Base-by-base conservation (phyloP, 2,797 vertebrate species). In the Myoxocephalus aenaeus region DNA sequence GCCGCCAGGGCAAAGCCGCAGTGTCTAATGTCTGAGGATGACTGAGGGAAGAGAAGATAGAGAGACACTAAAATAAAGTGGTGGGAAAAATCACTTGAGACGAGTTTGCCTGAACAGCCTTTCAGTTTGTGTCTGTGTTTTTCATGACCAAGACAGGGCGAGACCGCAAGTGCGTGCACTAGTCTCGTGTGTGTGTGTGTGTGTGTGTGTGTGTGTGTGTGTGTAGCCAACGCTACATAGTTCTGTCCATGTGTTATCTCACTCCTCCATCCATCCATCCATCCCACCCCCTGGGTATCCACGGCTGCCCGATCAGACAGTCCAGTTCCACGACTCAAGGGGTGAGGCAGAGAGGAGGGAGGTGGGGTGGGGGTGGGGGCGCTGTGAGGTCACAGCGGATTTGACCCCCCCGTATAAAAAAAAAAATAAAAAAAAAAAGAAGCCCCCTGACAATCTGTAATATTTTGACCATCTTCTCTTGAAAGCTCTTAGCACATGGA, bases 401-500 rank as follows among this genome's bases (percentile, higher is more conserved):
- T 51, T 79, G 85, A 88, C 87, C 79, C 80, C 64, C 32, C 80
- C 65, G n/a, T 17, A 2, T 18, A 50, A 27, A 54, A 54, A 54
- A 22, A 54, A 54, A 25, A 25, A 10, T 34, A 75, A 63, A 86
- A 27, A 12, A 25, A 10, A 44, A 77, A 63, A 87, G 79, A 82
- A 50, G 71, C 85, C 86, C 87, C 64, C 57, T 12, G 71, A 77
- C 77, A 79, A 83, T 72, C 75, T 81, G 62, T 62, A 80, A 86
- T 77, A 67, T 72, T 25, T 76, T 69, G 15, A 67, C 80, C 68
- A 34, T 74, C 62, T 63, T 51, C 65, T 71, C 34, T 61, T 27
- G 2, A 50, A 67, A 84, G 81, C 81, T 73, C 44, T 92, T 94
- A 97, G 91, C 97, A 98, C 97, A 97, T 97, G 82, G 97, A 98